Percentiles rank a stretch among this genome's conserved stretches.
Conservation (phyloP, 1,140 invertebrate species). For the Drosophila equinoxialis region DNA sequence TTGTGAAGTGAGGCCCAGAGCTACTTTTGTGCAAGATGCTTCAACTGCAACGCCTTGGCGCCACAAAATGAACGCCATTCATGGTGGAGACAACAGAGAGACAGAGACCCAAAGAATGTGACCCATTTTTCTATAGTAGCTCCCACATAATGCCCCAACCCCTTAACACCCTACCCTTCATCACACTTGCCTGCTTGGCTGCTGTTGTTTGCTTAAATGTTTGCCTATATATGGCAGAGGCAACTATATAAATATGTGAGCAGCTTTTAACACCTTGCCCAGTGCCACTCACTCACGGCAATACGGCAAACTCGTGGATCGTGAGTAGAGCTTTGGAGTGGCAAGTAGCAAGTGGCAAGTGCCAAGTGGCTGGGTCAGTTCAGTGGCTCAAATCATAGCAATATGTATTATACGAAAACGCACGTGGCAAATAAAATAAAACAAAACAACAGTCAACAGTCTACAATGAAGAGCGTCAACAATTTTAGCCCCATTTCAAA, state of each 20-base stretch:
- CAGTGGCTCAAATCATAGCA: constrained; percentile 12
- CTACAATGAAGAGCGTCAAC: background rate
- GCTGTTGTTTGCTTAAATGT: constrained; percentile 69
- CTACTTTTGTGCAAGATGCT: constrained; percentile 58
- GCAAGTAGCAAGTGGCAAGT: constrained; percentile 5
- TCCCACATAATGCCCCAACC: constrained; percentile 36
- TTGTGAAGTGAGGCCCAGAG: constrained; percentile 31
- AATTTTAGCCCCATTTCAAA: background rate
- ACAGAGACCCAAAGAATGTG: constrained; percentile 62
- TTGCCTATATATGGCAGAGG: constrained; percentile 72
- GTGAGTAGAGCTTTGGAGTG: constrained; percentile 49
- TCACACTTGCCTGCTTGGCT: background rate
- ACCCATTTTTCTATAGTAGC: constrained; percentile 59
- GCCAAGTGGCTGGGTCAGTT: constrained; percentile 1
- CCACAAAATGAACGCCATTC: constrained; percentile 71
- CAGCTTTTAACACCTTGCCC: constrained; percentile 76
- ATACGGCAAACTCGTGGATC: background rate
- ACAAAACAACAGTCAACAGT: background rate
- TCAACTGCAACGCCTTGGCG: constrained; percentile 56
- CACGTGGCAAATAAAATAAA: background rate
- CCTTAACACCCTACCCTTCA: background rate
- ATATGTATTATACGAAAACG: background rate
- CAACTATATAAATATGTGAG: constrained; percentile 79
- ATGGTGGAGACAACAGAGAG: constrained; percentile 49
- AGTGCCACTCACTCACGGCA: constrained; percentile 23